These are phyloP conservation scores for Siderastrea siderea DNA, from an alignment of 92 coral and sea anemone species.

Conservation along the genomic window DNA sequence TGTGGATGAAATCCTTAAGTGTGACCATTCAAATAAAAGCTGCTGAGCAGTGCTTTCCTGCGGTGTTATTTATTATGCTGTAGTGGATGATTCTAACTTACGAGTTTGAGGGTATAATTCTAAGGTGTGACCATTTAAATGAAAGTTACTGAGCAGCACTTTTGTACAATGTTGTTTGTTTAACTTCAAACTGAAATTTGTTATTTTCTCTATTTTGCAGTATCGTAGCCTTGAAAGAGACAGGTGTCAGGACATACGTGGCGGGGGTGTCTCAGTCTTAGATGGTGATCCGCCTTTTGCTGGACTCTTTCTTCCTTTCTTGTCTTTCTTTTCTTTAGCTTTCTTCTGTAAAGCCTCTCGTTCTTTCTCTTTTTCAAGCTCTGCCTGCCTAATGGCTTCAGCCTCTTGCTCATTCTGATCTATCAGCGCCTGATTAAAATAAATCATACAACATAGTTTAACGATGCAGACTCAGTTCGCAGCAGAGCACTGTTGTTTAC, in stretches of 20 bases:
- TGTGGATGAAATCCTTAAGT: too few relatives aligned
- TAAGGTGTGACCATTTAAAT: neutral
- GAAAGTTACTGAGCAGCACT: neutral
- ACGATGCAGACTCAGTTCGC: neutral
- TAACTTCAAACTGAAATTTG: neutral
- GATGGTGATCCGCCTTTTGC: conserved; percentile 79
- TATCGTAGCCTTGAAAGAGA: neutral
- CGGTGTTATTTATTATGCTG: neutral
- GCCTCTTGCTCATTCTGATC: conserved; percentile 97
- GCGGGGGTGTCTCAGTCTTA: conserved; percentile 93
- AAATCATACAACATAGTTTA: neutral
- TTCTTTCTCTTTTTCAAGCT: conserved; percentile 91
- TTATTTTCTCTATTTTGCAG: too few relatives aligned
- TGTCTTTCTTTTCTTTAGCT: conserved; percentile 95
- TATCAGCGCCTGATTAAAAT: conserved; percentile 76
- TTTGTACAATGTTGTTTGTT: neutral
- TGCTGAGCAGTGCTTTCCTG: neutral
- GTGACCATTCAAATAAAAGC: too few relatives aligned
- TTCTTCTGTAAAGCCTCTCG: conserved; percentile 89
- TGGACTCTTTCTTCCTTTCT: conserved; percentile 95
- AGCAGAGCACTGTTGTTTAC: too few relatives aligned
- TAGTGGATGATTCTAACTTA: neutral
- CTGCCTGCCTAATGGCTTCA: conserved; percentile 83
- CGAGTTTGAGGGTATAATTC: neutral
- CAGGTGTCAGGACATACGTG: conserved; percentile 60